These are phyloP conservation scores for Lordiphosa stackelbergi DNA, from an alignment of 1,140 invertebrate species.

Conservation along the genomic window DNA sequence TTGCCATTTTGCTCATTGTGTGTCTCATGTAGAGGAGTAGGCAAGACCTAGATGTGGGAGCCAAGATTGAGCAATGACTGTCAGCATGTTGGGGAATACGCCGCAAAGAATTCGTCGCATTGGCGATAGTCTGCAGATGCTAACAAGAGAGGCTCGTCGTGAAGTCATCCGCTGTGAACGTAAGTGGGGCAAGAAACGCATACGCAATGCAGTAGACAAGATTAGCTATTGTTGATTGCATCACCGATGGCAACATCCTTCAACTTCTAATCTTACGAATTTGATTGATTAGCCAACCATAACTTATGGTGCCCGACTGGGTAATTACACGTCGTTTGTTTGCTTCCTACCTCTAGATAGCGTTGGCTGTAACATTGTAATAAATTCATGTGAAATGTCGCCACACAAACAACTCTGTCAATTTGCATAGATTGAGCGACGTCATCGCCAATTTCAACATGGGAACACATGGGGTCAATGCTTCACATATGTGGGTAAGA, in stretches of 20 bases:
- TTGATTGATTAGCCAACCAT: constrained; percentile 39
- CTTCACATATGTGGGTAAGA: constrained; percentile 21
- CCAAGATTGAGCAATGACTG: constrained; percentile 29
- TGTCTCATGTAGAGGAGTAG: constrained; percentile 55
- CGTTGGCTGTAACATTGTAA: constrained; percentile 44
- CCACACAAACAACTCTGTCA: constrained; percentile 10
- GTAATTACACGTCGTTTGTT: constrained; percentile 2
- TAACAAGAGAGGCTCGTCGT: constrained; percentile 56
- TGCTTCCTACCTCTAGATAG: constrained; percentile 1
- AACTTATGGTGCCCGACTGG: background rate
- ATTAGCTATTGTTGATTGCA: constrained; percentile 17
- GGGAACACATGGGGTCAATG: constrained; percentile 5
- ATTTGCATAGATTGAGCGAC: constrained; percentile 56
- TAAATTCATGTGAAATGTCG: constrained; percentile 41
- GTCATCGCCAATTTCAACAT: constrained; percentile 57
- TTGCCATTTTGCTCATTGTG: constrained; percentile 71
- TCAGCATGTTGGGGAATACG: constrained; percentile 29
- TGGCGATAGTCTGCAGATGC: constrained; percentile 62
- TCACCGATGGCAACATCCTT: constrained; percentile 17
- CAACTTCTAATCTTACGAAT: constrained; percentile 6
- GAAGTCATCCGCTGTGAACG: constrained; percentile 55
- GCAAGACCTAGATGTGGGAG: constrained; percentile 26
- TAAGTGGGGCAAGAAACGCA: constrained; percentile 38
- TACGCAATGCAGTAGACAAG: constrained; percentile 7
- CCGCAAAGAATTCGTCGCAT: constrained; percentile 52